Evolutionary conservation across 2,113 vertebrate genomes (phyloP), one percentile per base, ranked within the genome.

Genomic region (Orcinus orca): DNA sequence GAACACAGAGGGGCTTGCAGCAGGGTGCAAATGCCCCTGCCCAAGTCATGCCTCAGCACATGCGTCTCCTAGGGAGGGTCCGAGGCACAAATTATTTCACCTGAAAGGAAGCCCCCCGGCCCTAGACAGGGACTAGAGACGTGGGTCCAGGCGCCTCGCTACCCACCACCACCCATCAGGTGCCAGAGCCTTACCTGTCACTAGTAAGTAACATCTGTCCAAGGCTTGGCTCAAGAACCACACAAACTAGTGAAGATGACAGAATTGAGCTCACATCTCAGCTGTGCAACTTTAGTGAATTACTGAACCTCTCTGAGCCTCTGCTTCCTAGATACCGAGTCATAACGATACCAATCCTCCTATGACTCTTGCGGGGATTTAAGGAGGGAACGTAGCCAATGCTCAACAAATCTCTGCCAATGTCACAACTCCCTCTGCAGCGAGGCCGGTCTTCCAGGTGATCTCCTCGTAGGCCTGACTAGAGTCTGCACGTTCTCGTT

Each of bases 1-100:
- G 26, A 50, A 74, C 38, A 58, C 33, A 12, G n/a, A 0, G 0
- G 58, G 5, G 67, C 25, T 26, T 77, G 21, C 21, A 74, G 31
- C 68, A 81, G 70, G 4, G 38, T 21, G 6, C 8, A 14, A 25
- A 29, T 65, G 7, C 21, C 23, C 10, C 17, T 31, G 44, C 50
- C 44, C 58, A 31, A 77, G 25, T 55, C 21, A 60, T 2, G 5
- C 4, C 79, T 92, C 79, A 47, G 44, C 31, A 26, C 13, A 8
- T 0, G 1, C 13, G 6, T 25, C 47, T 58, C 79, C 38, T 5
- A 31, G 47, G 33, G 55, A 81, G 63, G 41, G 6, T 5, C 79
- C 3, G 5, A 9, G 67, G 71, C 29, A 81, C 14, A 79, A 10
- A 31, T 20, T 36, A 13, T 9, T 41, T 89, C 47, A 44, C 63